These are phyloP conservation scores for Leptatherina wallacei DNA, from an alignment of 2,797 vertebrate species.

Conservation along the genomic window DNA sequence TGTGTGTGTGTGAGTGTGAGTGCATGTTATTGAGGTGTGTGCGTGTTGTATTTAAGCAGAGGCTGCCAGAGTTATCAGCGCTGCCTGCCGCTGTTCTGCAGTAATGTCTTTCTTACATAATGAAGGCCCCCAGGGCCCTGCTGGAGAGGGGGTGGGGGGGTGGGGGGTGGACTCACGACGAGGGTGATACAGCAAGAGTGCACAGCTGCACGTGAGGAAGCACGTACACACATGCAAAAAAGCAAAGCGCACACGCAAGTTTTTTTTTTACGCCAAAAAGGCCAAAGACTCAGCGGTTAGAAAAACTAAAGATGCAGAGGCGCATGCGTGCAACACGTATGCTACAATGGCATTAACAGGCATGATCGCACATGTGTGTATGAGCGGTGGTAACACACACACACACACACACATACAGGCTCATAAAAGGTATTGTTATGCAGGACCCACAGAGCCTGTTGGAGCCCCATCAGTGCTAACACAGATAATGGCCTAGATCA, in stretches of 20 bases:
- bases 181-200: conserved; percentile 75
- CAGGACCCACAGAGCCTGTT: conserved; percentile 80
- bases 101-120: conserved; percentile 83
- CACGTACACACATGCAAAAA: conserved; percentile 31
- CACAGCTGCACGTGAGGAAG: conserved; percentile 75
- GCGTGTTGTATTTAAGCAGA: conserved; percentile 52
- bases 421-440: conserved; percentile 82
- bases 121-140: conserved; percentile 75
- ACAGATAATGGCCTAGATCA: conserved; percentile 90
- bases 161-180: conserved; percentile 68
- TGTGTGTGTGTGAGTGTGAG: conserved; percentile 17
- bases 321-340: conserved; percentile 54
- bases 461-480: conserved; percentile 87
- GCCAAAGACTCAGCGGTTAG: conserved; percentile 49
- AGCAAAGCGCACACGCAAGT: conserved; percentile 22
- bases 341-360: conserved; percentile 58
- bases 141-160: too few species aligned
- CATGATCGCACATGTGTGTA: conserved; percentile 48
- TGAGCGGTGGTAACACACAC: conserved; percentile 26
- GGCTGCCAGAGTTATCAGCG: conserved; percentile 67
- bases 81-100: conserved; percentile 69
- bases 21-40: conserved; percentile 31
- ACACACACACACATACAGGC: conserved; percentile 41
- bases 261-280: conserved; percentile 42
- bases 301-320: conserved; percentile 20